phyloP scores from a whole-genome alignment of 1,140 invertebrate species.

The Bombus difficillimus region DNA sequence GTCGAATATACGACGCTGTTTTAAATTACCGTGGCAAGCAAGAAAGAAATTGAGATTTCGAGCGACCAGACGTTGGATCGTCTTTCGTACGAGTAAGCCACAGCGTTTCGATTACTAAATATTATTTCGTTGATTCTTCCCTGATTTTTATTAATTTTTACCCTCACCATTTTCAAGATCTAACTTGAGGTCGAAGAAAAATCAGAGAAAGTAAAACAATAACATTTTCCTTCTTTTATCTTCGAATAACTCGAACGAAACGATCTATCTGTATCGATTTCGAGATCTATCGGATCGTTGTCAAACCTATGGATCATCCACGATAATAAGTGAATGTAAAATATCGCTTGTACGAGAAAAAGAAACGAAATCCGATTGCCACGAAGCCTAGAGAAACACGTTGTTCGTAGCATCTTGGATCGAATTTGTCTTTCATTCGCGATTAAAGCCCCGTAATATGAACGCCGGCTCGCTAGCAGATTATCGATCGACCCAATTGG shows the following conservation, averaged over 20 bases:
- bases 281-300: background rate
- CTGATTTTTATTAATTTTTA: background rate
- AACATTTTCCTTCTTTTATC: background rate
- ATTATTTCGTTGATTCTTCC: background rate
- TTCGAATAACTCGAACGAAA: background rate
- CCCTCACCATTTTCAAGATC: background rate
- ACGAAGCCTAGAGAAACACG: background rate
- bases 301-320: no score
- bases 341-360: background rate
- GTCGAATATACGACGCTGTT: background rate
- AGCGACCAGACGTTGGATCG: background rate
- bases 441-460: conserved; percentile 32
- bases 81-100: background rate
- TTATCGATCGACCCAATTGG: conserved; percentile 62
- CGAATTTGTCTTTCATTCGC: conserved; percentile 36
- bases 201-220: background rate
- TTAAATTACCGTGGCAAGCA: background rate
- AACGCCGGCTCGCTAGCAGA: background rate
- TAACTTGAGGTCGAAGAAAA: background rate
- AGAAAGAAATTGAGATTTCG: background rate
- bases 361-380: conserved; percentile 27
- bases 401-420: background rate
- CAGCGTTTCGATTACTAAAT: background rate
- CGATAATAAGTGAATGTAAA: no score
- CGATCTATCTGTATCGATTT: background rate